A percentile compares a stretch with the other conserved stretches of the same genome.
These are phyloP conservation scores for Casuarius casuarius DNA, from an alignment of 2,113 vertebrate genomes.

Conservation along the genomic window DNA sequence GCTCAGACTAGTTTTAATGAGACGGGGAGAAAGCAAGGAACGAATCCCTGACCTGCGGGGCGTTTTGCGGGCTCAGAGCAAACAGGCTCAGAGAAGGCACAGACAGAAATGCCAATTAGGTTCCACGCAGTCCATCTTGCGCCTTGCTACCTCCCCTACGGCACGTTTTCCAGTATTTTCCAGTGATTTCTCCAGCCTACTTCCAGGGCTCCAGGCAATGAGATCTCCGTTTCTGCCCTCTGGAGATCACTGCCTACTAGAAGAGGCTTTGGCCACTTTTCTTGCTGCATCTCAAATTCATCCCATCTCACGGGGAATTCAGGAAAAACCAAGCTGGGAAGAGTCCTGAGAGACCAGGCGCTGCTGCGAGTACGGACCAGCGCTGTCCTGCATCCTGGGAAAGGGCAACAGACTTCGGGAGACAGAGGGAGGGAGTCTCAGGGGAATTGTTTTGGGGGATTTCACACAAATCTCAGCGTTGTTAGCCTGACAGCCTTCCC, in stretches of 20 bases:
- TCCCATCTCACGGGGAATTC: background rate
- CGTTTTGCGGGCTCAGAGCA: background rate
- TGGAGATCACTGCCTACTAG: rapidly evolving
- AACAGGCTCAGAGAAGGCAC: background rate
- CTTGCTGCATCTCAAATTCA: background rate
- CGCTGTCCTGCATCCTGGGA: too few relatives aligned
- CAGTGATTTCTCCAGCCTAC: background rate
- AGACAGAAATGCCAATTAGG: background rate
- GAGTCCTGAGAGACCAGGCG: background rate
- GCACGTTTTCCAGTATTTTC: background rate
- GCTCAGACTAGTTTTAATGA: background rate
- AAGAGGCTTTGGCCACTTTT: background rate
- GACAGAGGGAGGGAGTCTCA: too few relatives aligned
- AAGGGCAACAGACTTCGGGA: too few relatives aligned
- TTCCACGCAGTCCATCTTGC: background rate
- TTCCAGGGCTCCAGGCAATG: background rate
- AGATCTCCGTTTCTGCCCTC: background rate
- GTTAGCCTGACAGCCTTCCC: background rate
- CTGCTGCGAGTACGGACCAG: too few relatives aligned
- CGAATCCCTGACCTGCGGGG: background rate
- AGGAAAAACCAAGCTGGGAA: background rate
- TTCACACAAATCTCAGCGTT: too few relatives aligned
- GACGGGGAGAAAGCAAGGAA: background rate
- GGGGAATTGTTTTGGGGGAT: background rate
- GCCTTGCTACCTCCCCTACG: background rate